Evolutionary conservation across 64 coral and sea anemone species (phyloP), one percentile per base, ranked within the genome.

Genomic region (Platygyra sinensis): DNA sequence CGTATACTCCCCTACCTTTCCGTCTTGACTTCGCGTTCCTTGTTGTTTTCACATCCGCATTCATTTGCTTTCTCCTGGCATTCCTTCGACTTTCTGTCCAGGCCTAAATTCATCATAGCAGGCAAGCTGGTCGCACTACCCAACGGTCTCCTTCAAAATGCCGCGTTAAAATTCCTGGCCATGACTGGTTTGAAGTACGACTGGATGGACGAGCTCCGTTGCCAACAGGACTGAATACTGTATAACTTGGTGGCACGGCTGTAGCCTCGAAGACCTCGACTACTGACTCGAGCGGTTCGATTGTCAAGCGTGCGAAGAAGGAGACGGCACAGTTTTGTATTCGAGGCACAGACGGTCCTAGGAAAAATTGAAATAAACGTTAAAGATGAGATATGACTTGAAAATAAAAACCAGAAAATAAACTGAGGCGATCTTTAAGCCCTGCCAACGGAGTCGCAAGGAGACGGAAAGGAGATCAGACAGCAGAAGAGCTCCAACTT

Each of bases 41-140:
- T 67, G 15, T 91, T 77, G 16, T 39, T 75, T 93, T 91, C 85
- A n/a, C 42, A 60, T 93, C 54, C 62, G 51, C 3, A 36, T 36
- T 36, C 33, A 36, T 76, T 80, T 76, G 76, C 63, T 18, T 29
- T 69, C 18, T 60, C 32, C 42, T 73, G 32, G 0, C 12, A n/a
- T 25, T 1, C 60, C 73, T 9, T 86, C 73, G 12, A 49, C n/a
- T 22, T 83, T 87, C 33, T 80, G 86, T 39, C 82, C 29, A 98
- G 39, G 22, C 84, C 93, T 57, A 93, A 72, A 32, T 79, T 84
- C 62, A 96, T 65, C 97, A 99, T 96, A 0, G 67, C 94, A 60
- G 97, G 97, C 18, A 99, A 80, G 62, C 97, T 99, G 7, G 94
- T 93, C 29, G 97, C 94, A 67, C 97, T 99, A 12, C 97, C 97